A percentile compares a stretch with the other conserved stretches of the same genome.
These are phyloP conservation scores for Mesembrinibis cayennensis DNA, from an alignment of 2,113 vertebrate species.

Conservation along the genomic window DNA sequence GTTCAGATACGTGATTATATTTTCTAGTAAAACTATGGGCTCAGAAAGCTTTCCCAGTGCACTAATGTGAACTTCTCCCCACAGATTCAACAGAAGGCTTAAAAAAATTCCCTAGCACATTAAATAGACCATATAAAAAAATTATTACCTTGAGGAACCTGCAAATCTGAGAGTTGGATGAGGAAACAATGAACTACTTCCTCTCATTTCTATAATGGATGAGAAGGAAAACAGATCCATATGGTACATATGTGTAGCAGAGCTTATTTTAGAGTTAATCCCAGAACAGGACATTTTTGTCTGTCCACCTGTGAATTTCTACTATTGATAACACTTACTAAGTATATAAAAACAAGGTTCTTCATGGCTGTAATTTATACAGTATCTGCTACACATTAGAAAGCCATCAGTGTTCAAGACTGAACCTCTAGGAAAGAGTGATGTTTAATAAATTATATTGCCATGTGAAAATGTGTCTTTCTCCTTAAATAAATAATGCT, in stretches of 20 bases:
- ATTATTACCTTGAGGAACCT: slow-evolving; percentile 30
- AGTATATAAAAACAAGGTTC: background rate
- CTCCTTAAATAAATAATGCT: slow-evolving; percentile 45
- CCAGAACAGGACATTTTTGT: slow-evolving; percentile 43
- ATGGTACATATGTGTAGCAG: background rate
- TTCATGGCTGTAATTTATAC: background rate
- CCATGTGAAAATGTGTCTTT: slow-evolving; percentile 8
- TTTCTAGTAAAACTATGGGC: background rate
- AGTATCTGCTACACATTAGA: slow-evolving; percentile 45
- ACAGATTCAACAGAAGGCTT: slow-evolving; percentile 24
- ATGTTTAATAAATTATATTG: slow-evolving; percentile 50
- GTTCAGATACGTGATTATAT: background rate
- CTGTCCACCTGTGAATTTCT: slow-evolving; percentile 36
- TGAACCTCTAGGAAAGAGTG: slow-evolving; percentile 15
- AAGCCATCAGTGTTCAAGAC: slow-evolving; percentile 30
- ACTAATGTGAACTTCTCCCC: background rate
- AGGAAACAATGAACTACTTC: slow-evolving; percentile 50
- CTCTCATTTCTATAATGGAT: slow-evolving; percentile 20
- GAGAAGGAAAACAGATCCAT: slow-evolving; percentile 34
- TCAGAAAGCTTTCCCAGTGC: background rate
- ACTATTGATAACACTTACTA: slow-evolving; percentile 3
- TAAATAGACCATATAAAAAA: slow-evolving; percentile 32
- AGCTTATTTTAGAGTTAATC: slow-evolving; percentile 42
- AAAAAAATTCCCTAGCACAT: slow-evolving; percentile 2
- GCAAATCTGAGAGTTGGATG: slow-evolving; percentile 1